A percentile compares a stretch with the other conserved stretches of the same genome.
Evolutionary conservation across 2,888 invertebrate genomes (phyloP).

Genomic region (Xestoiulus laeticollis): DNA sequence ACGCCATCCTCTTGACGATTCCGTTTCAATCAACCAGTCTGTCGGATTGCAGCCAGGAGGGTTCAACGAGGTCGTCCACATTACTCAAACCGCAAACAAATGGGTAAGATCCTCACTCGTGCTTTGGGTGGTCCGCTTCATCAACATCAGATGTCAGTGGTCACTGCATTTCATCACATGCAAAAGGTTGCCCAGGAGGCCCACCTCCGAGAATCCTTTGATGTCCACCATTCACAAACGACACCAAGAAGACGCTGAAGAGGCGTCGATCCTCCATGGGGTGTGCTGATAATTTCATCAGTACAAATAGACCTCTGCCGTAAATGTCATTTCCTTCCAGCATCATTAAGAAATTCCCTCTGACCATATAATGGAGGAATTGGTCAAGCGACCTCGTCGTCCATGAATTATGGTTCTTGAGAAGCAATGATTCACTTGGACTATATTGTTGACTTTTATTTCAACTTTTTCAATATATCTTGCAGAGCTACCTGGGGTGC

Average conservation of each 20-base stretch:
- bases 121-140: slow-evolving; percentile 5
- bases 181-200: not conserved
- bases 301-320: not conserved
- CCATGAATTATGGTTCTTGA: not conserved
- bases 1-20: not conserved
- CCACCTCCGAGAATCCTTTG: not conserved
- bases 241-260: not conserved
- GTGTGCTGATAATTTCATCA: not conserved
- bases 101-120: not conserved
- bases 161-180: not conserved
- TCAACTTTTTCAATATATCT: no score
- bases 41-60: not conserved
- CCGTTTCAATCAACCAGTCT: not conserved
- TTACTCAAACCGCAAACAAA: not conserved
- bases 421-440: not conserved
- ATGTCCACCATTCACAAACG: not conserved
- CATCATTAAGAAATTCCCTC: not conserved
- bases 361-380: not conserved
- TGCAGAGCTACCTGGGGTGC: no score
- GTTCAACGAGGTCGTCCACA: not conserved
- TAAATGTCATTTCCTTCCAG: not conserved
- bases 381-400: not conserved
- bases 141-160: slow-evolving; percentile 31
- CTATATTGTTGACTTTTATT: no score
- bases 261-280: not conserved